Base-by-base conservation (phyloP, 2,888 invertebrate genomes). In the Aporophyla nigra region DNA sequence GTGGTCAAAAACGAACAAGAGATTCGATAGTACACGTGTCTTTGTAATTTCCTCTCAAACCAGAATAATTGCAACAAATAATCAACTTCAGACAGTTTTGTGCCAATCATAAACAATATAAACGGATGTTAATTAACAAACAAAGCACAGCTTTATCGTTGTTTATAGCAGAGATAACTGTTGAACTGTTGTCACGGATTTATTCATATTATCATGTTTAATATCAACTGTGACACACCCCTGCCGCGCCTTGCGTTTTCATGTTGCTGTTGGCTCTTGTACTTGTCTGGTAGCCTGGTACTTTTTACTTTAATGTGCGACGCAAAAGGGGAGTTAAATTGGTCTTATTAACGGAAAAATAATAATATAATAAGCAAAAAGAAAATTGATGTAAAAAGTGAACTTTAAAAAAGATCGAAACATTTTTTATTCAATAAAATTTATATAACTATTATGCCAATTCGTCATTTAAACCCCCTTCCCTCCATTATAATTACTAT, bases 171-270 rank as follows among this genome's bases (percentile, higher is more conserved):
- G 56, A 75, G 85, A 86, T 87, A 85, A 74, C 63, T 40, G 73
- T 80, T 71, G 71, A 71, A 61, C 58, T 76, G 58, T 72, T 76
- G 77, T 78, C 79, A 79, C 84, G 85, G 70, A 79, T 83, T 76
- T 68, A 66, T 71, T 40, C 53, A 51, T 74, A 67, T 63, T 82
- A 71, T 85, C 68, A 59, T 76, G 63, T 86, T 87, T 82, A 40
- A 77, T 76, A 78, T 79, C 68, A 58, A 68, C 53, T 65, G 75
- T 79, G 87, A 80, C 85, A 87, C 81, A 81, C 87, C 87, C 80
- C 70, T 76, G 83, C 68, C 86, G 71, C 78, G 77, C 85, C 83
- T 71, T 66, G 40, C 27, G 40, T 74, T 71, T 43, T 72, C 70
- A 10, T 51, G 21, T 59, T 63, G 10, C 46, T 49, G 71, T 72